A percentile compares a stretch with the other conserved stretches of the same genome.
phyloP scores from a whole-genome alignment of 2,888 invertebrate genomes.

The Cataglyphis altisquamis region DNA sequence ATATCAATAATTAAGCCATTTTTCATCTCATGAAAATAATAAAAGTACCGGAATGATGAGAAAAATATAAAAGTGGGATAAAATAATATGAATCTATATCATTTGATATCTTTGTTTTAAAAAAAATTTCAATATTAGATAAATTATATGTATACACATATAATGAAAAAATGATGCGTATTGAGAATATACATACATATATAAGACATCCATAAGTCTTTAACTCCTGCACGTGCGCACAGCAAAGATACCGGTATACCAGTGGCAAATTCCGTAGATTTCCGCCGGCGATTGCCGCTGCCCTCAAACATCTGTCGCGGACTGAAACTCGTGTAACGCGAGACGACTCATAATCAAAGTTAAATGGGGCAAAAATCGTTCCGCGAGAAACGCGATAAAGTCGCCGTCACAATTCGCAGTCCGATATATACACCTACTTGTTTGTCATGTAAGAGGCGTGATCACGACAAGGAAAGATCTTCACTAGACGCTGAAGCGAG shows the following conservation, averaged over 20 bases:
- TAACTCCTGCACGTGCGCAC: conserved; percentile 63
- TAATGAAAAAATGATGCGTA: background rate
- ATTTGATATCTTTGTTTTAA: background rate
- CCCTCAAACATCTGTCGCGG: conserved; percentile 65
- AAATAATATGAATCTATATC: background rate
- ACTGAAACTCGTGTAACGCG: conserved; percentile 71
- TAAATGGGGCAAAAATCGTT: conserved; percentile 75
- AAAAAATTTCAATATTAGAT: background rate
- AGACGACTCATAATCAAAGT: conserved; percentile 73
- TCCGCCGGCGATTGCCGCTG: conserved; percentile 64
- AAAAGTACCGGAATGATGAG: background rate
- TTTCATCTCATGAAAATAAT: too few relatives aligned
- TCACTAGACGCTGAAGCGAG: conserved; percentile 28
- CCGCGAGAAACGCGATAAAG: conserved; percentile 71
- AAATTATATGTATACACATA: background rate
- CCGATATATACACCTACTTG: conserved; percentile 63
- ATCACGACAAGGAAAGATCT: conserved; percentile 33
- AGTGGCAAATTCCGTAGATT: conserved; percentile 61
- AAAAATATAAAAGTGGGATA: background rate
- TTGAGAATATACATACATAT: conserved; percentile 25
- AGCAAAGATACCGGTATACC: conserved; percentile 48
- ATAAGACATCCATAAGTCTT: conserved; percentile 47
- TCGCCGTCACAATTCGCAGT: conserved; percentile 69
- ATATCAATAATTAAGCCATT: background rate
- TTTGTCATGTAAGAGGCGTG: conserved; percentile 66